Evolutionary conservation across 2,797 vertebrate genomes (phyloP).

Genomic region (Acrossocheilus fasciatus): DNA sequence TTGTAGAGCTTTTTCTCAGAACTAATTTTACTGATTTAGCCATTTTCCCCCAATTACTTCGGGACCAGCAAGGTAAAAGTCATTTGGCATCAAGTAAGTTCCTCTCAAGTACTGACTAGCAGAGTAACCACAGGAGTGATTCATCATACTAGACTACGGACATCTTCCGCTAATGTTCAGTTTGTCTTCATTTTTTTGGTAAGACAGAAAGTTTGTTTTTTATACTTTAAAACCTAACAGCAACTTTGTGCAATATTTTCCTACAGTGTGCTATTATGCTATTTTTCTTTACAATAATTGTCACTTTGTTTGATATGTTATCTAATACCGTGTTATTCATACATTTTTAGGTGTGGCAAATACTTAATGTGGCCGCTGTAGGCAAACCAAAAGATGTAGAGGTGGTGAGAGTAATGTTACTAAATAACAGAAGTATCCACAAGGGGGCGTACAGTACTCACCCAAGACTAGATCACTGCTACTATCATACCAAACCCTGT

Average conservation of each 20-base stretch:
- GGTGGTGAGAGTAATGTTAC: background rate
- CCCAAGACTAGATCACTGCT: background rate
- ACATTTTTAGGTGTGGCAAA: background rate
- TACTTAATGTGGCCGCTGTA: background rate
- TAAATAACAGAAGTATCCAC: constrained; percentile 7
- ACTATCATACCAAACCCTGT: background rate
- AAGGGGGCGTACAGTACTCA: constrained; percentile 20
- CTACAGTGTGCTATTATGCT: background rate
- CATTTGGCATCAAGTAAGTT: background rate
- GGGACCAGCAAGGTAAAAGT: background rate
- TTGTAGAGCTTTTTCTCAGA: background rate
- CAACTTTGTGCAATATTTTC: background rate
- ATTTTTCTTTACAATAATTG: background rate
- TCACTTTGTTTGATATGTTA: background rate
- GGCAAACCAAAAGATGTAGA: background rate
- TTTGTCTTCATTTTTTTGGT: background rate
- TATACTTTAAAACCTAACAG: background rate
- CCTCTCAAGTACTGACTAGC: background rate
- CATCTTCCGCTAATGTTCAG: background rate
- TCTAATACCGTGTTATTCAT: background rate
- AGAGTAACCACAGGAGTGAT: background rate
- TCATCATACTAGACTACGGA: background rate
- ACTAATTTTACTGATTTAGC: background rate
- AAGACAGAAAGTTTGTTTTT: background rate
- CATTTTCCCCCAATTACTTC: background rate